These are phyloP conservation scores for Onthophagus sagittarius DNA, from an alignment of 2,888 invertebrate genomes.

Conservation along the genomic window DNA sequence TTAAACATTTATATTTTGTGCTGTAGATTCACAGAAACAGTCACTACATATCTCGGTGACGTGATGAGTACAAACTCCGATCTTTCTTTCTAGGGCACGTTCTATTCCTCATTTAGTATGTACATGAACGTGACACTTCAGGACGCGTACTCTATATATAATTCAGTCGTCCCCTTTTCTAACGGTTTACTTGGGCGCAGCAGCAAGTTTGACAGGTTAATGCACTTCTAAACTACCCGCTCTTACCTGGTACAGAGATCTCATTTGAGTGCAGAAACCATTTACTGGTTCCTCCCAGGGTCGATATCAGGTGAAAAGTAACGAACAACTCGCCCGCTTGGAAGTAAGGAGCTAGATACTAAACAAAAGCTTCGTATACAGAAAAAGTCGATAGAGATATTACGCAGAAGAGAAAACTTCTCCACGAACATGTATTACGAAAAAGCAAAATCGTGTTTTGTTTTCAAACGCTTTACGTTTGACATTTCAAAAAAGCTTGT, in stretches of 20 bases:
- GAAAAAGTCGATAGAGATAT: background rate
- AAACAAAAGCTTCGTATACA: background rate
- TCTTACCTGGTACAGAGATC: background rate
- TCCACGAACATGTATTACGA: background rate
- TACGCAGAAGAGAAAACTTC: background rate
- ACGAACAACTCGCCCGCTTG: background rate
- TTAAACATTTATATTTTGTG: too few relatives aligned
- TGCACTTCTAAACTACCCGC: background rate
- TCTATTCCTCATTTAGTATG: background rate
- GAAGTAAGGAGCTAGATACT: background rate
- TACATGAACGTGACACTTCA: background rate
- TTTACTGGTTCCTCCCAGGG: background rate
- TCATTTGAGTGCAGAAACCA: background rate
- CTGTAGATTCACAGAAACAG: too few relatives aligned
- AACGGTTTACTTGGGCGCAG: background rate
- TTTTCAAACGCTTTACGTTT: background rate
- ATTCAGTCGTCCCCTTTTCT: background rate
- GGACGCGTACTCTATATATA: background rate
- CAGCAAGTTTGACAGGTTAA: background rate
- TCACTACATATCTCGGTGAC: background rate
- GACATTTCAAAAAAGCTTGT: background rate
- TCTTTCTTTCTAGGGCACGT: background rate
- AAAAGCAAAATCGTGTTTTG: background rate
- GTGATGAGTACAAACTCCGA: background rate
- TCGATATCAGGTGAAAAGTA: background rate